Evolutionary conservation across 2,888 invertebrate genomes (phyloP).

Genomic region (Morpho achilles): DNA sequence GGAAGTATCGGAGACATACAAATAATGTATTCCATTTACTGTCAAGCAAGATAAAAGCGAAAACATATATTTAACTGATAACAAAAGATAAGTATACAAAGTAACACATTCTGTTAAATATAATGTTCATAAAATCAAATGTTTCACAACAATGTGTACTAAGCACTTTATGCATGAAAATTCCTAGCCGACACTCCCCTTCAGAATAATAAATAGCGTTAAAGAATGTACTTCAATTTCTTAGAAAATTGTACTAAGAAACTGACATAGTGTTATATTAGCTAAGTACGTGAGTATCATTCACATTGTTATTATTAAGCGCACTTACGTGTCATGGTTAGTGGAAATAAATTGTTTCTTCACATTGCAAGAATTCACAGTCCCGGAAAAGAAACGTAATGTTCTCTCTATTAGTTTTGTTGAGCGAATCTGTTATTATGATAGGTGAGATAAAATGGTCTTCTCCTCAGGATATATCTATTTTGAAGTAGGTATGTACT

Average conservation of each 20-base stretch:
- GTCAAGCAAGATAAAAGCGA: no score
- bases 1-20: no score
- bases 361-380: slow-evolving; percentile 18
- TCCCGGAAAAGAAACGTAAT: slow-evolving; percentile 21
- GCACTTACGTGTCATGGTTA: slow-evolving; percentile 32
- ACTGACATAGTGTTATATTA: slow-evolving; percentile 60
- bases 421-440: slow-evolving; percentile 15
- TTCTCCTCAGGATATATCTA: not conserved
- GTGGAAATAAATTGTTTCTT: slow-evolving; percentile 33
- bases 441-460: slow-evolving; percentile 8
- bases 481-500: no score
- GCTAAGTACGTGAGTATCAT: slow-evolving; percentile 56
- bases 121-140: slow-evolving; percentile 15
- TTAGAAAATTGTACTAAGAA: slow-evolving; percentile 36
- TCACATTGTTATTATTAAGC: slow-evolving; percentile 41
- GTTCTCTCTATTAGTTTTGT: slow-evolving; percentile 31
- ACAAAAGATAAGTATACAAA: no score
- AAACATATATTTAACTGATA: no score
- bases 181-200: slow-evolving; percentile 24
- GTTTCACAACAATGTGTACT: slow-evolving; percentile 3
- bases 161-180: slow-evolving; percentile 21
- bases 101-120: not conserved
- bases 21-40: no score
- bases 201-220: slow-evolving; percentile 31
- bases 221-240: slow-evolving; percentile 45